These are phyloP conservation scores for Corynorhinus townsendii DNA, from an alignment of 2,113 vertebrate genomes.

Conservation along the genomic window DNA sequence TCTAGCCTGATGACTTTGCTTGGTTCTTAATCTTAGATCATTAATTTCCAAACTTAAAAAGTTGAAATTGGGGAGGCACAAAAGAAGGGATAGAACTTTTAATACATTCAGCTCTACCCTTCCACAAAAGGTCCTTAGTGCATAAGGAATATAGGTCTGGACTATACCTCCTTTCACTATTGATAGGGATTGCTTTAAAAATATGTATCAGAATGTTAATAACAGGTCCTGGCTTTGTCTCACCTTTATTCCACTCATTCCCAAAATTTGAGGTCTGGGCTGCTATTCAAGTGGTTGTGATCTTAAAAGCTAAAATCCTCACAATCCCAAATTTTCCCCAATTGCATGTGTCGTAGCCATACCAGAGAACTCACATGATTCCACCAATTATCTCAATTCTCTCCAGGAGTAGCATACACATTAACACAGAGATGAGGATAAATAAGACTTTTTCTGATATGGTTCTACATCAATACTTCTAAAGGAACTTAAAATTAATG, in stretches of 20 bases:
- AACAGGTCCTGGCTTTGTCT: neutral
- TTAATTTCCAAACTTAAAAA: slow-evolving; percentile 35
- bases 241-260: neutral
- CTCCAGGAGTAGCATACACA: neutral
- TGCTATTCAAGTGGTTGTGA: neutral
- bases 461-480: neutral
- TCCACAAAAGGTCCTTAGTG: neutral
- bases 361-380: neutral
- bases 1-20: neutral
- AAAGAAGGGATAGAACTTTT: neutral
- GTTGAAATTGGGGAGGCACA: neutral
- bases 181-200: neutral
- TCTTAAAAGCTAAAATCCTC: neutral
- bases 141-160: neutral
- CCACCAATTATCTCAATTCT: neutral
- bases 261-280: neutral
- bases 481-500: neutral
- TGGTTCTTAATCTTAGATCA: slow-evolving; percentile 15
- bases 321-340: neutral
- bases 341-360: neutral
- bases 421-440: neutral
- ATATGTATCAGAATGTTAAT: neutral
- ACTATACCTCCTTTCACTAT: neutral
- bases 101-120: neutral
- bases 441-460: slow-evolving; percentile 21